phyloP scores from a whole-genome alignment of 2,797 vertebrate species.

The Gambusia yucatana region DNA sequence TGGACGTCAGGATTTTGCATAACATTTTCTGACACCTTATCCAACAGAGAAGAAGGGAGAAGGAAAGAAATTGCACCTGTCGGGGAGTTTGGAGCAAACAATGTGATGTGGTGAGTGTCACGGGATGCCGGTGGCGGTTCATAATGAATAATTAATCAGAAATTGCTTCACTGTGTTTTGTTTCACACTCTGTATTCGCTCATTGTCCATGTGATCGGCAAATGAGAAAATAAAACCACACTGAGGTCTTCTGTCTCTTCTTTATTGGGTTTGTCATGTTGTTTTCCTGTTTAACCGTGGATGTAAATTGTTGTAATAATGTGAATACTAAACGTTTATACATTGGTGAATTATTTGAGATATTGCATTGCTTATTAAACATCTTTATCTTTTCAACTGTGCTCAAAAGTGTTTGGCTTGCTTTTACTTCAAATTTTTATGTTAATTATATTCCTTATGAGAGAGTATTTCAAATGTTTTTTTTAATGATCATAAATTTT shows the following conservation, averaged over 20 bases:
- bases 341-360: conserved; percentile 13
- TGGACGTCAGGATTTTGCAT: conserved; percentile 24
- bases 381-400: conserved; percentile 13
- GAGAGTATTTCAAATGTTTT: conserved; percentile 8
- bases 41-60: neutral
- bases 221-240: conserved; percentile 7
- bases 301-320: neutral
- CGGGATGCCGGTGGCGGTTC: conserved; percentile 20
- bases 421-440: neutral
- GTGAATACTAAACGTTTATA: neutral
- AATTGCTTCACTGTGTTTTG: conserved; percentile 15
- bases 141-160: conserved; percentile 40
- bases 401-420: conserved; percentile 5
- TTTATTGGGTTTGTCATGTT: conserved; percentile 16
- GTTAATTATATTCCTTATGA: conserved; percentile 3
- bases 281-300: neutral
- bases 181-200: conserved; percentile 21
- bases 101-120: conserved; percentile 4
- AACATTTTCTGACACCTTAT: conserved; percentile 35
- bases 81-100: conserved; percentile 6
- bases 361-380: conserved; percentile 26
- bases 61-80: conserved; percentile 16
- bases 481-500: neutral
- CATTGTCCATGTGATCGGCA: conserved; percentile 26
- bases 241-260: neutral